Conservation (phyloP, 2,888 invertebrate genomes). For the Ischnura elegans region DNA sequence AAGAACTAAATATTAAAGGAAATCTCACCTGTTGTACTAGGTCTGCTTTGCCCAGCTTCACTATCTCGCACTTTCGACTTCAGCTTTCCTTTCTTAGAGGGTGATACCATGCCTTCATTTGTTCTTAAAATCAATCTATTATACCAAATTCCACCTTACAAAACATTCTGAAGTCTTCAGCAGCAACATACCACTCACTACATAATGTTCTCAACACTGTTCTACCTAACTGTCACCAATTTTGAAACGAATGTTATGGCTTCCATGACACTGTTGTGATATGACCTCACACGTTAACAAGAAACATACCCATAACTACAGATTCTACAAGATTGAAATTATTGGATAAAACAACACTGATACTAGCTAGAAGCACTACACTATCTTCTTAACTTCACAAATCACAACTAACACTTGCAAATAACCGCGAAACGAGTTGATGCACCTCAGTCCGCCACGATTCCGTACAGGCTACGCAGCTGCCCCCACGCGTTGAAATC, state of each 20-base stretch:
- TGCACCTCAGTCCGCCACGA: conserved; percentile 60
- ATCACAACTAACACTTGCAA: background rate
- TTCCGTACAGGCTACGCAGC: conserved; percentile 46
- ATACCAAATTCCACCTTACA: conserved; percentile 35
- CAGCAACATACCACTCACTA: conserved; percentile 17
- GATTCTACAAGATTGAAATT: background rate
- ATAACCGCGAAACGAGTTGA: conserved; percentile 19
- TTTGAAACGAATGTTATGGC: conserved; percentile 67
- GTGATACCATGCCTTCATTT: conserved; percentile 77
- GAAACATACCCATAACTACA: background rate
- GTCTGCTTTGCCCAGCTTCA: conserved; percentile 67
- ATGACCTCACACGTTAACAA: conserved; percentile 57
- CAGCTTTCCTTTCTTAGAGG: conserved; percentile 76
- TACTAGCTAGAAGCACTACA: background rate
- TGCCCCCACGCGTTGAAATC: conserved; percentile 53
- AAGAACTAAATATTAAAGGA: background rate
- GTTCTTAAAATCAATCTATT: conserved; percentile 59
- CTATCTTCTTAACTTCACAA: conserved; percentile 22
- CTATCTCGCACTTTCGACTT: conserved; percentile 72
- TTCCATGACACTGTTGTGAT: conserved; percentile 67
- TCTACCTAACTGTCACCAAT: conserved; percentile 65
- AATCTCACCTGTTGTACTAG: conserved; percentile 65
- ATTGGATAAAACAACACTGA: conserved; percentile 8
- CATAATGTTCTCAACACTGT: conserved; percentile 32
- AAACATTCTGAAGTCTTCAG: conserved; percentile 38